Conservation (phyloP, 2,797 vertebrate species). For the Malacoctenus gilli region DNA sequence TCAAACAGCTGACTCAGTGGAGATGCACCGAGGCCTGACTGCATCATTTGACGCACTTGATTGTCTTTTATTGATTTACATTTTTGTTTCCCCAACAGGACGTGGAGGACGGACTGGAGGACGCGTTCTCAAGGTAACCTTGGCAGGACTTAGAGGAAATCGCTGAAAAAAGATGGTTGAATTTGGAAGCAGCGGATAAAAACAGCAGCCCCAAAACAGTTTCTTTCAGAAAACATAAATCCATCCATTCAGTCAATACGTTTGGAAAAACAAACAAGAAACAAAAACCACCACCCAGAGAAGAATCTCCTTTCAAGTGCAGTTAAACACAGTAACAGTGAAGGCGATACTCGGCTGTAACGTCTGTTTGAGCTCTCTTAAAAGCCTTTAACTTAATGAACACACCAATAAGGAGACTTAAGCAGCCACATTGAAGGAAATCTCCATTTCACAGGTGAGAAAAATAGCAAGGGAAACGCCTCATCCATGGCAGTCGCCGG, state of each 20-base stretch:
- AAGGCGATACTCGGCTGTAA: too few relatives aligned
- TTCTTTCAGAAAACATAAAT: background rate
- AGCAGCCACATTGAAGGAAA: slow-evolving; percentile 25
- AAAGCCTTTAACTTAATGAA: background rate
- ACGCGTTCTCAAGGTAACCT: slow-evolving; percentile 85
- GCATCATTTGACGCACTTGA: slow-evolving; percentile 11
- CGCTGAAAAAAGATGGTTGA: background rate
- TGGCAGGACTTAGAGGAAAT: slow-evolving; percentile 3
- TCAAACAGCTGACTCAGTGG: slow-evolving; percentile 22
- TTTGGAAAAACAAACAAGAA: too few relatives aligned
- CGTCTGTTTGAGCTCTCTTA: too few relatives aligned
- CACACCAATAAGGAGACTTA: slow-evolving; percentile 6
- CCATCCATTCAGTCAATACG: background rate
- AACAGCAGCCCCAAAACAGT: slow-evolving; percentile 1
- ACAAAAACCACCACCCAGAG: too few relatives aligned
- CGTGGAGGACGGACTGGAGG: slow-evolving; percentile 82
- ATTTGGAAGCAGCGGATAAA: too few relatives aligned
- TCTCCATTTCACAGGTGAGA: background rate
- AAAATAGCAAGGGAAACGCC: background rate
- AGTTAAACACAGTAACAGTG: too few relatives aligned
- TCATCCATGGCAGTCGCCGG: background rate
- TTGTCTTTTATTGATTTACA: slow-evolving; percentile 34
- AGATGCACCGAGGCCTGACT: background rate
- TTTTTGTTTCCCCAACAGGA: slow-evolving; percentile 75
- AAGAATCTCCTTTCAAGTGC: too few relatives aligned